A percentile compares a stretch with the other conserved stretches of the same genome.
These are phyloP conservation scores for Scopus umbretta DNA, from an alignment of 2,113 vertebrate species.

Conservation along the genomic window DNA sequence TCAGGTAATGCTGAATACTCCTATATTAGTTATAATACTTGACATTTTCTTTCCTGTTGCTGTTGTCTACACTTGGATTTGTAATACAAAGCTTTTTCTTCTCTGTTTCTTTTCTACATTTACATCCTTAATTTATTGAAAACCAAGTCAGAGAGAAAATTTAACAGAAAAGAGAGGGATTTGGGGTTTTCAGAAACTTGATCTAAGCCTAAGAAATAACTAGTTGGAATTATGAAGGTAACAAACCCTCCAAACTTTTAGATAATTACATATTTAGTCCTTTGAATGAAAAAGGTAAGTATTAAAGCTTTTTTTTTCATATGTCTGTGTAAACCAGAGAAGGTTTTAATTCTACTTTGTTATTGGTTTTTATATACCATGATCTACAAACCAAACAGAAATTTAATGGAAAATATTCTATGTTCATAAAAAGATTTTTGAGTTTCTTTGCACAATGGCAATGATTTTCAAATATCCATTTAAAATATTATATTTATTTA, in stretches of 20 bases:
- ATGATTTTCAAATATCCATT: background rate
- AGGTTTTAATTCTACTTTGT: background rate
- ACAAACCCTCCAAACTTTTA: background rate
- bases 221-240: background rate
- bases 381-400: background rate
- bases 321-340: background rate
- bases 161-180: background rate
- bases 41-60: background rate
- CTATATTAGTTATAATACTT: background rate
- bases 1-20: background rate
- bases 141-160: background rate
- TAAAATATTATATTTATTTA: background rate
- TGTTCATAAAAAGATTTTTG: background rate
- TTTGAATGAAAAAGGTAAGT: background rate
- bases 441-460: background rate
- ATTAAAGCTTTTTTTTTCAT: background rate
- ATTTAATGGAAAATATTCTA: background rate
- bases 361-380: background rate
- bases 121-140: background rate
- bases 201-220: background rate
- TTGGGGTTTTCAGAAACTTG: background rate
- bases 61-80: background rate
- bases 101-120: background rate
- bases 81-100: background rate
- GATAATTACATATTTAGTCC: background rate